Evolutionary conservation across 2,888 invertebrate species (phyloP).

Genomic region (Eupithecia insigniata): DNA sequence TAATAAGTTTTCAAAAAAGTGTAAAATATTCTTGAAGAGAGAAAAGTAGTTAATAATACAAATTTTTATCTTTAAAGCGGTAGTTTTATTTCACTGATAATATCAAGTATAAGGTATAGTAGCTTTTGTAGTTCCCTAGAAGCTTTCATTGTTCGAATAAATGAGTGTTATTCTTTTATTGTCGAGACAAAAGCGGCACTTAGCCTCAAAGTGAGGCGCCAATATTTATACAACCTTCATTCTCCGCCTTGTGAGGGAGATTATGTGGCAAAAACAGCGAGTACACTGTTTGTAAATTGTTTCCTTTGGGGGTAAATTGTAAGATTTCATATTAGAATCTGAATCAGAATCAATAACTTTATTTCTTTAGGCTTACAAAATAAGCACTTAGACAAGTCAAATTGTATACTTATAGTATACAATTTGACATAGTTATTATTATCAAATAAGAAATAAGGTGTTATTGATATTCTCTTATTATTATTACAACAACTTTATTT

Average conservation of each 20-base stretch:
- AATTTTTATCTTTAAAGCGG: not conserved
- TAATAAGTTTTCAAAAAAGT: not conserved
- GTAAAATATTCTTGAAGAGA: not conserved
- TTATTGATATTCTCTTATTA: too few relatives aligned
- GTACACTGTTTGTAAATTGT: not conserved
- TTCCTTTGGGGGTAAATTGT: not conserved
- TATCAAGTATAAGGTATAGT: constrained; percentile 15
- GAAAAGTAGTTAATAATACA: constrained; percentile 1
- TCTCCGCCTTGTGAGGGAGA: constrained; percentile 52
- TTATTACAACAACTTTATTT: too few relatives aligned
- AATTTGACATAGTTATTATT: too few relatives aligned
- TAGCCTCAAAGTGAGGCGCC: constrained; percentile 76
- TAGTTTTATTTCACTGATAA: not conserved
- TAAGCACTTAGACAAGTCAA: too few relatives aligned
- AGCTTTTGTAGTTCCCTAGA: constrained; percentile 29
- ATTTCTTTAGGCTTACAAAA: too few relatives aligned
- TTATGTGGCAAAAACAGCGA: not conserved
- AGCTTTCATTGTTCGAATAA: constrained; percentile 73
- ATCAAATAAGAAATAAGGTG: too few relatives aligned
- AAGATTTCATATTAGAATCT: too few relatives aligned
- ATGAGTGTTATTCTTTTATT: constrained; percentile 83
- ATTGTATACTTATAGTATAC: too few relatives aligned
- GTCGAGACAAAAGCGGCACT: constrained; percentile 79
- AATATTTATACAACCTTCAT: constrained; percentile 79
- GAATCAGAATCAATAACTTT: too few relatives aligned